Conservation (phyloP, 2,888 invertebrate species). For the Drosophila colorata region DNA sequence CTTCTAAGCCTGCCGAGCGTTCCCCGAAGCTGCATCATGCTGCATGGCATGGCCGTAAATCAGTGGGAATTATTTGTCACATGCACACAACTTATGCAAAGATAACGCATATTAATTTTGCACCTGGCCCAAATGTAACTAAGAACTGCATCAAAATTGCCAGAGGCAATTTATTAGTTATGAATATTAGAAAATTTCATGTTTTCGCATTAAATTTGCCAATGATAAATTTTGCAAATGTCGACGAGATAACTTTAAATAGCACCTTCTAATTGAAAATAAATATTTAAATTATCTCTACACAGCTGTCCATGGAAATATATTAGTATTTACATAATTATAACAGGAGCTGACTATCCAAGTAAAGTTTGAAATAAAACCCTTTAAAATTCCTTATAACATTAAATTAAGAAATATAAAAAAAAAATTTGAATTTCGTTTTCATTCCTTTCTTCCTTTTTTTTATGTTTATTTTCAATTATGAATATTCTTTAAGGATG, state of each 20-base stretch:
- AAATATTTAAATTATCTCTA: constrained; percentile 47
- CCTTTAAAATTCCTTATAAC: too few species aligned
- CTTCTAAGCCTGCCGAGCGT: constrained; percentile 48
- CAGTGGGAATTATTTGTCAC: constrained; percentile 77
- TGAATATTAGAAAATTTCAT: constrained; percentile 22
- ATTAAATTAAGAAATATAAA: too few species aligned
- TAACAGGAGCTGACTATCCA: not conserved
- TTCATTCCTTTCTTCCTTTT: too few species aligned
- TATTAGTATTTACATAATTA: not conserved
- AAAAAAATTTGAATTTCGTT: too few species aligned
- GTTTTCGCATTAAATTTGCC: constrained; percentile 14
- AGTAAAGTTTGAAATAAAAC: not conserved
- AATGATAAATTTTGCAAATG: constrained; percentile 31
- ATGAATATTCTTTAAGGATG: too few species aligned
- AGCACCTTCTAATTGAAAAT: constrained; percentile 52
- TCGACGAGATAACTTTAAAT: constrained; percentile 7
- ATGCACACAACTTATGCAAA: constrained; percentile 59
- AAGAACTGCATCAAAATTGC: constrained; percentile 57
- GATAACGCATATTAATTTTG: constrained; percentile 75
- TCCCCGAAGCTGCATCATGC: constrained; percentile 22
- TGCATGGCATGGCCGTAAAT: constrained; percentile 59
- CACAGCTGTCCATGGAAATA: not conserved
- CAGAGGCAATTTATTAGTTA: constrained; percentile 47
- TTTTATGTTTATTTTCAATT: too few species aligned
- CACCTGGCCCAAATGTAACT: constrained; percentile 67